Percentiles rank a stretch among this genome's conserved stretches.
phyloP scores from a whole-genome alignment of 2,797 vertebrate genomes.

The Gobionotothen gibberifrons region DNA sequence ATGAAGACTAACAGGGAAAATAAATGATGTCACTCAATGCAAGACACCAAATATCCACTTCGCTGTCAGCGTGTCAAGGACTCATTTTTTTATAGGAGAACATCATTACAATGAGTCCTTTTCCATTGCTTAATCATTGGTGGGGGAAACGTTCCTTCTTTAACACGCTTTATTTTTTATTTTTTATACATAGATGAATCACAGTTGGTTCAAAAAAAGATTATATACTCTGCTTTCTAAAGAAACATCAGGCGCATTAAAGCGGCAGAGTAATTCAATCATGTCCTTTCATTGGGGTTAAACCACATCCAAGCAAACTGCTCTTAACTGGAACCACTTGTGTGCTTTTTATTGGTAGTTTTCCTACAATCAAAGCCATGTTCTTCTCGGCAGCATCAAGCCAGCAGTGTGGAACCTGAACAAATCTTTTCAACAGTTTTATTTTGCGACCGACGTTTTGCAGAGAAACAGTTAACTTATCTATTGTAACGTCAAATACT shows the following conservation, averaged over 20 bases:
- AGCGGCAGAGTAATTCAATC: slow-evolving; percentile 87
- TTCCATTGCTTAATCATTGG: slow-evolving; percentile 56
- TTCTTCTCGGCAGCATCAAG: slow-evolving; percentile 71
- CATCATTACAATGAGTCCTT: slow-evolving; percentile 32
- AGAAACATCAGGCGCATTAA: slow-evolving; percentile 85
- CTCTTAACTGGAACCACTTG: slow-evolving; percentile 86
- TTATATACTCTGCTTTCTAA: slow-evolving; percentile 84
- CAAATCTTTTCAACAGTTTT: slow-evolving; percentile 64
- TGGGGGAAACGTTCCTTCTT: slow-evolving; percentile 57
- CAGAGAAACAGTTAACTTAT: slow-evolving; percentile 36
- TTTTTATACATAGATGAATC: slow-evolving; percentile 74
- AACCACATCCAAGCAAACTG: slow-evolving; percentile 83
- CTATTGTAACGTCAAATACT: slow-evolving; percentile 13
- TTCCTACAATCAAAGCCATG: slow-evolving; percentile 80
- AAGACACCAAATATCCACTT: slow-evolving; percentile 20
- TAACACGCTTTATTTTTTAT: slow-evolving; percentile 50
- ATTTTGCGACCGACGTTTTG: slow-evolving; percentile 40
- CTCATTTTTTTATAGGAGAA: slow-evolving; percentile 36
- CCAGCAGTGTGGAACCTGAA: slow-evolving; percentile 61
- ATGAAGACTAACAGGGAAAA: neutral
- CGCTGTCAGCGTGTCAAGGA: neutral
- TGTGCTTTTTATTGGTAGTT: slow-evolving; percentile 85
- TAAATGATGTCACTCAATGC: neutral
- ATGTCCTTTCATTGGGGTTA: slow-evolving; percentile 87
- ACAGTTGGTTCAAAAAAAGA: slow-evolving; percentile 76